These are phyloP conservation scores for Rhopalosiphum nymphaeae DNA, from an alignment of 2,888 invertebrate genomes.

Conservation along the genomic window DNA sequence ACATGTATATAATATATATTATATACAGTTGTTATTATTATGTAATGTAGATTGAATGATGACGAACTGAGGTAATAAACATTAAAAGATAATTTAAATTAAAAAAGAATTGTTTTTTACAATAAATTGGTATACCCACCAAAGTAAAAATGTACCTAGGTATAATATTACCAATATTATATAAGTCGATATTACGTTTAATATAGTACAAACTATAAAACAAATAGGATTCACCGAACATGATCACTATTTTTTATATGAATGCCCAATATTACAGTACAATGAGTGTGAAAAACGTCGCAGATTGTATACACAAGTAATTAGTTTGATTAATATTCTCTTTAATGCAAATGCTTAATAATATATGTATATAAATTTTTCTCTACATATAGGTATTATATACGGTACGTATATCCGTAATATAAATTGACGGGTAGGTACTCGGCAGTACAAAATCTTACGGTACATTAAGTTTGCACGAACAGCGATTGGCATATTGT, in stretches of 20 bases:
- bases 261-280: background rate
- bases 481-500: slow-evolving; percentile 14
- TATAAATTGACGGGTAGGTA: background rate
- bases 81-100: background rate
- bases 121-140: background rate
- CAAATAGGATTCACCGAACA: too few relatives aligned
- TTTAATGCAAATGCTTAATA: background rate
- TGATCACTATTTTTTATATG: background rate
- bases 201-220: too few relatives aligned
- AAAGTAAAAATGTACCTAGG: background rate
- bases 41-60: background rate
- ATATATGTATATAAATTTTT: background rate
- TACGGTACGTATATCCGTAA: background rate
- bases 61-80: background rate
- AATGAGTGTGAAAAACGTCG: background rate
- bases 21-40: background rate
- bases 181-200: too few relatives aligned
- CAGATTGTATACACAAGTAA: background rate
- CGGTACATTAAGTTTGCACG: slow-evolving; percentile 19
- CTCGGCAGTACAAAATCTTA: background rate
- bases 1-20: background rate
- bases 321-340: slow-evolving; percentile 9
- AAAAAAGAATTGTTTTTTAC: background rate
- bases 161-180: too few relatives aligned
- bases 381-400: background rate